A percentile compares a stretch with the other conserved stretches of the same genome.
Conservation (phyloP, 2,113 vertebrate genomes). For the Scomber japonicus region DNA sequence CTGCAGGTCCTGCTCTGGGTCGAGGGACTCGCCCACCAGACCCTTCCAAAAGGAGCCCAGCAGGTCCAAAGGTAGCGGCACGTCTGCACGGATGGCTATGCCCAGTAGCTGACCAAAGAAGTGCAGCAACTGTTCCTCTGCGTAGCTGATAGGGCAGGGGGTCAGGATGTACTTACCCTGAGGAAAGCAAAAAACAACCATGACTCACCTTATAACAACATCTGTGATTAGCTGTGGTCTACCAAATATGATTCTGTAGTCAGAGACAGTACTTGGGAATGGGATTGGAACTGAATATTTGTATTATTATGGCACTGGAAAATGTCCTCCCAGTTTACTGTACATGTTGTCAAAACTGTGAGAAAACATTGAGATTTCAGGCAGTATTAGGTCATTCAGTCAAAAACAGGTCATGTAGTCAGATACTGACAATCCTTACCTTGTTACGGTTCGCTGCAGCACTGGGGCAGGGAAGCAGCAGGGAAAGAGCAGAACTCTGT, state of each 20-base stretch:
- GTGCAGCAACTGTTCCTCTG: slow-evolving; percentile 96
- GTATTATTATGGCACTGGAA: not conserved
- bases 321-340: not conserved
- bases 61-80: slow-evolving; percentile 95
- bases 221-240: not conserved
- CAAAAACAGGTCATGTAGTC: not conserved
- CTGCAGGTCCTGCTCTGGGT: slow-evolving; percentile 92
- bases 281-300: not conserved
- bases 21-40: slow-evolving; percentile 91
- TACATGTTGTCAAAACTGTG: not conserved
- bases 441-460: slow-evolving; percentile 96
- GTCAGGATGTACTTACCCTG: slow-evolving; percentile 97
- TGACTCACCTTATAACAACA: not conserved
- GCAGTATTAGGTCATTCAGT: not conserved
- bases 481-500: slow-evolving; percentile 95
- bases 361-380: not conserved
- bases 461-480: slow-evolving; percentile 95
- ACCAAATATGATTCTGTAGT: not conserved
- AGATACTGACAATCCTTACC: slow-evolving; percentile 78
- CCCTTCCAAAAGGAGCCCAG: slow-evolving; percentile 97
- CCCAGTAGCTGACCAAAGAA: slow-evolving; percentile 97
- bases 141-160: slow-evolving; percentile 93
- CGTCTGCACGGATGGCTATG: slow-evolving; percentile 94
- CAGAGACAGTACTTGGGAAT: not conserved
- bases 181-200: slow-evolving; percentile 3